Evolutionary conservation across 1,140 invertebrate species (phyloP).

Genomic region (Ceratina australensis): DNA sequence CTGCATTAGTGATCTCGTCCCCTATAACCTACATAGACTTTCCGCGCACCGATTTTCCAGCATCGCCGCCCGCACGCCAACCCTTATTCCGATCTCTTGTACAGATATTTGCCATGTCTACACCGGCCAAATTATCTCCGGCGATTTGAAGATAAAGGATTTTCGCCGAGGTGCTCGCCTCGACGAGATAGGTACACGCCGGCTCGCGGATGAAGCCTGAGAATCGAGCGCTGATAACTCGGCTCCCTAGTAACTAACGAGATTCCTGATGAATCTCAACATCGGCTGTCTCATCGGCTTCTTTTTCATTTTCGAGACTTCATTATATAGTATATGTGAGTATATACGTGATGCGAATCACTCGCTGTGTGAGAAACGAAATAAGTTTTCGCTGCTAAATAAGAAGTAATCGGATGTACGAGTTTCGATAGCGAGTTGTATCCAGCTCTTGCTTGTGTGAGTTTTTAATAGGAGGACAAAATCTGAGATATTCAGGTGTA

Average conservation of each 20-base stretch:
- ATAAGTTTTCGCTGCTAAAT: too few species aligned
- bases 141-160: conserved; percentile 74
- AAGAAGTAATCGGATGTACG: too few species aligned
- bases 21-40: conserved; percentile 70
- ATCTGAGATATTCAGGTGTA: too few species aligned
- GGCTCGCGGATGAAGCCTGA: conserved; percentile 6
- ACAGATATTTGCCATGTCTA: conserved; percentile 76
- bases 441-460: too few species aligned
- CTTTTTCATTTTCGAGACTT: background rate
- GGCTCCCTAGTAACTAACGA: background rate
- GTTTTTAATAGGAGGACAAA: too few species aligned
- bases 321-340: too few species aligned
- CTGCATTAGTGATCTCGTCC: conserved; percentile 74
- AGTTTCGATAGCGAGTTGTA: too few species aligned
- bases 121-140: conserved; percentile 72
- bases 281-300: background rate
- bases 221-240: conserved; percentile 45
- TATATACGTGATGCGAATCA: too few species aligned
- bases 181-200: too few species aligned
- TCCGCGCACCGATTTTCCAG: conserved; percentile 56
- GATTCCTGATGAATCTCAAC: background rate
- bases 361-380: too few species aligned
- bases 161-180: conserved; percentile 49
- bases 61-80: conserved; percentile 50
- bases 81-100: conserved; percentile 75